Evolutionary conservation across 2,113 vertebrate genomes (phyloP), one percentile per base, ranked within the genome.

Genomic region (Burhinus oedicnemus): DNA sequence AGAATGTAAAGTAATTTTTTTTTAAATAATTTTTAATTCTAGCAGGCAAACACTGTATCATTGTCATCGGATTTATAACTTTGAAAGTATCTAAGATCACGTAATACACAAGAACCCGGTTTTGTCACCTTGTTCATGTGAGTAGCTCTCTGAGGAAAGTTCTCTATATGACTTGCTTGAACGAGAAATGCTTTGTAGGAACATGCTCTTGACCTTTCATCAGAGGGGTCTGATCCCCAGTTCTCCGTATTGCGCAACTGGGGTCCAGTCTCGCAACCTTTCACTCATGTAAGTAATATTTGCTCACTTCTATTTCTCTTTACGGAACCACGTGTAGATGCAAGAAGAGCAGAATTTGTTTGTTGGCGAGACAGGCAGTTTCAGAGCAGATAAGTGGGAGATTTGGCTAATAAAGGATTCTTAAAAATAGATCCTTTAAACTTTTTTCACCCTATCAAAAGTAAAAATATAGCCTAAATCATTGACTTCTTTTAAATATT

Each of bases 221-320:
- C 58, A 82, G 51, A 61, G n/a, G 15, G 36, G 52, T 75, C 45
- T 83, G 55, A 66, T 58, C 14, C 25, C 7, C 4, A 32, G 0
- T 49, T 90, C 30, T 55, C 57, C 16, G 6, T 45, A n/a, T 18
- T 83, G 15, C 42, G 26, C 0, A 0, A 11, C 0, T 71, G 36
- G 9, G 57, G 38, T 62, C 22, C n/a, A 15, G 2, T 79, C 25
- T 65, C 75, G 49, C 12, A 61, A 34, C 5, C 32, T 49, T 85
- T 76, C 52, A 55, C 36, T 75, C 32, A 51, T 2, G 3, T 52
- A 55, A 84, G 38, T 25, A 92, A 27, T 54, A 29, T 38, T 64
- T 83, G 9, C 6, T 64, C 68, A n/a, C 76, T 89, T 92, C 36
- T 38, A 76, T 93, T 55, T 57, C 19, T 75, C 57, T 86, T 75